These are phyloP conservation scores for Tiaroga cobitis DNA, from an alignment of 2,797 vertebrate species.

Conservation along the genomic window DNA sequence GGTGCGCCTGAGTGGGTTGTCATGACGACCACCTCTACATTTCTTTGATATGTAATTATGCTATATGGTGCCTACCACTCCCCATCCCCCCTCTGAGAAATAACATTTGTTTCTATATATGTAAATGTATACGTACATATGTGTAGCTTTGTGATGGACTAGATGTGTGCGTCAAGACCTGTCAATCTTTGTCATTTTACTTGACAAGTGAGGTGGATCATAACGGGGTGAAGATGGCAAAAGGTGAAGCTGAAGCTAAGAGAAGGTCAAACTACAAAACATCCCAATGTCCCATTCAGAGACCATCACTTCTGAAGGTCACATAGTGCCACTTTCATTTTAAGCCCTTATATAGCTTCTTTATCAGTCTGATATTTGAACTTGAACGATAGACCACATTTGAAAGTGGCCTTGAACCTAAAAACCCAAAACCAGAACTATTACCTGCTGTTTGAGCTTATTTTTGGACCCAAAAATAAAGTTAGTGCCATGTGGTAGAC, in stretches of 20 bases:
- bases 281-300: neutral
- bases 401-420: conserved; percentile 54
- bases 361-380: conserved; percentile 37
- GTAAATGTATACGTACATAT: neutral
- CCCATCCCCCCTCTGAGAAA: conserved; percentile 59
- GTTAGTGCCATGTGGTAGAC: neutral
- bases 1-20: conserved; percentile 72
- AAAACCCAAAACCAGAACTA: neutral
- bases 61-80: conserved; percentile 64
- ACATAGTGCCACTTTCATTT: conserved; percentile 34
- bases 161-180: neutral
- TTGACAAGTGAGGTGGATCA: neutral
- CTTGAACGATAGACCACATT: conserved; percentile 20
- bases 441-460: neutral
- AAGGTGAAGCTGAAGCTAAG: neutral
- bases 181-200: neutral
- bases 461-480: neutral
- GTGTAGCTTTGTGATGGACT: neutral
- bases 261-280: neutral
- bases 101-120: conserved; percentile 69
- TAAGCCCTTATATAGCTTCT: conserved; percentile 33
- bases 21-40: conserved; percentile 78
- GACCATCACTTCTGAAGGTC: conserved; percentile 13
- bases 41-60: conserved; percentile 80
- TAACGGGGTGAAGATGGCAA: neutral